Evolutionary conservation across 2,797 vertebrate species (phyloP).

Genomic region (Leucoraja ocellata): DNA sequence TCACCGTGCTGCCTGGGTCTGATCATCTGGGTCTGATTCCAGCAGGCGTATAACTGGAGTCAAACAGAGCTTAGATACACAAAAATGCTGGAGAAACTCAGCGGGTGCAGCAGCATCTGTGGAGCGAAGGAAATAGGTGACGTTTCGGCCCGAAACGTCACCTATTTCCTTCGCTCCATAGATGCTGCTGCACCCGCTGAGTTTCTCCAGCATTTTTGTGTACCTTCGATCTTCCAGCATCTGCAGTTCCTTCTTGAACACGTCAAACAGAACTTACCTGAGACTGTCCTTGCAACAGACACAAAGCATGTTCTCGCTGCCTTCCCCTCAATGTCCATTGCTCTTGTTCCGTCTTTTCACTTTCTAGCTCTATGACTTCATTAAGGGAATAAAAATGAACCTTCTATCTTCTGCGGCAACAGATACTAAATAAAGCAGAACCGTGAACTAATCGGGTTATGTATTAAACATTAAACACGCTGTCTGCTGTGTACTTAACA

Average conservation of each 20-base stretch:
- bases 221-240: no score
- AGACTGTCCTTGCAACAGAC: background rate
- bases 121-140: no score
- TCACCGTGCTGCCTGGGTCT: no score
- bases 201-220: no score
- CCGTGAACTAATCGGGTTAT: conserved; percentile 39
- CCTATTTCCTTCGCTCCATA: no score
- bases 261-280: background rate
- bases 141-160: no score
- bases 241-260: no score
- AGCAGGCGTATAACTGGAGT: background rate
- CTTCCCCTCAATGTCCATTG: background rate
- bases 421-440: conserved; percentile 44
- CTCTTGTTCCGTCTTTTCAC: background rate
- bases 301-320: no score
- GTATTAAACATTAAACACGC: conserved; percentile 39
- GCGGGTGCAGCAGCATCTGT: no score
- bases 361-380: conserved; percentile 23
- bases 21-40: background rate
- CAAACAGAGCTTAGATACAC: background rate
- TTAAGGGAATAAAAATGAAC: conserved; percentile 45
- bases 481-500: conserved; percentile 40
- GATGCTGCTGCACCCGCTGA: no score
- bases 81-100: no score
- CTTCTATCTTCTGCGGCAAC: conserved; percentile 44